These are phyloP conservation scores for Ruditapes philippinarum DNA, from an alignment of 1,140 invertebrate species.

Conservation along the genomic window DNA sequence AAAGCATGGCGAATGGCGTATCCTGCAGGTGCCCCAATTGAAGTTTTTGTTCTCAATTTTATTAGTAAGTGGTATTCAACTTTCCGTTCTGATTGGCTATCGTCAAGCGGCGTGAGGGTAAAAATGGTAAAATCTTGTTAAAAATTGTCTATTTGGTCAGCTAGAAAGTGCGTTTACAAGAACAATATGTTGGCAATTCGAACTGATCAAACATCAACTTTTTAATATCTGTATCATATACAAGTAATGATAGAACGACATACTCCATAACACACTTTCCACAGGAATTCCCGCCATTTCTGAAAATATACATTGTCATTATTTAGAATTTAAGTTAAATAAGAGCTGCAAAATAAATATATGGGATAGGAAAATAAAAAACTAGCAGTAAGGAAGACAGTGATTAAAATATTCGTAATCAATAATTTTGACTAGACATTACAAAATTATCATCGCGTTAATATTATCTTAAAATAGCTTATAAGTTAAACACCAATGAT, in stretches of 20 bases:
- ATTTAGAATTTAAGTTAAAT: too few relatives aligned
- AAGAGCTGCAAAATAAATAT: too few relatives aligned
- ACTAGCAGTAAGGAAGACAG: background rate
- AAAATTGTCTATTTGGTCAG: too few relatives aligned
- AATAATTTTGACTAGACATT: background rate
- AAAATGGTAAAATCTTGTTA: too few relatives aligned
- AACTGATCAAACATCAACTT: constrained; percentile 28
- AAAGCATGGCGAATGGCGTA: too few relatives aligned
- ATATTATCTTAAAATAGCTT: background rate
- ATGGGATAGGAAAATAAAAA: background rate
- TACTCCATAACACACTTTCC: constrained; percentile 18
- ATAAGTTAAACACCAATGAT: background rate
- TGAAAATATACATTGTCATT: too few relatives aligned
- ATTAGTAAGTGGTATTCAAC: too few relatives aligned
- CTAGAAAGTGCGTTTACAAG: constrained; percentile 2
- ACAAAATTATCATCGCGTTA: background rate
- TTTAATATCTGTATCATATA: background rate
- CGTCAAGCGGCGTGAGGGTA: too few relatives aligned
- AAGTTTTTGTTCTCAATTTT: too few relatives aligned
- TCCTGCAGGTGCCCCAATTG: too few relatives aligned
- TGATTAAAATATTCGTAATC: background rate
- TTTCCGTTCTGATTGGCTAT: too few relatives aligned
- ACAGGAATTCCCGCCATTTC: background rate
- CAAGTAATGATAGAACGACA: background rate
- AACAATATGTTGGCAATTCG: constrained; percentile 27